These are phyloP conservation scores for Antheraea assamensis DNA, from an alignment of 2,888 invertebrate species.

Conservation along the genomic window DNA sequence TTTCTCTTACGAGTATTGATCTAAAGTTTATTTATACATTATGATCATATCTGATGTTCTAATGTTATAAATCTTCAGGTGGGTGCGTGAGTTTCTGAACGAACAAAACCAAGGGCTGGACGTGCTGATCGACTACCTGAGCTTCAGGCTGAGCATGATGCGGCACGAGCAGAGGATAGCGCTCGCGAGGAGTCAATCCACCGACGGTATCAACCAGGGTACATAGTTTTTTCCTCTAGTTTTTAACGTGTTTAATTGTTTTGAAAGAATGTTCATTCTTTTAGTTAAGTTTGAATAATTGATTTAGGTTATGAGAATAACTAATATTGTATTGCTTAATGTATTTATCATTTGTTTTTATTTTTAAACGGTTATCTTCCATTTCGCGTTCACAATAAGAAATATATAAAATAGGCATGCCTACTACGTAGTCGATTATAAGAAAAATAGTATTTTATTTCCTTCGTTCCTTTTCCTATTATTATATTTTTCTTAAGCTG, in stretches of 20 bases:
- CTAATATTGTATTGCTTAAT: no score
- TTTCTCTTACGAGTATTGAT: no score
- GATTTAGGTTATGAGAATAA: neutral
- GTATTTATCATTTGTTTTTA: no score
- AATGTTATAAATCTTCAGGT: constrained; percentile 81
- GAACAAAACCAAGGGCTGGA: constrained; percentile 98
- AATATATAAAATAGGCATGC: neutral
- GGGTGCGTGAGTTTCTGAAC: constrained; percentile 99
- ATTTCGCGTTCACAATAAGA: neutral
- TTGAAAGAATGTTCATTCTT: neutral
- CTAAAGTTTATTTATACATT: no score
- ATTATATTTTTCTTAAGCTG: neutral
- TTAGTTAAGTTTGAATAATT: neutral
- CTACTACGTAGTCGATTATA: no score
- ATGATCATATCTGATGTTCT: no score
- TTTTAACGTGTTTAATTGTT: neutral
- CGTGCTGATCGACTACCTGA: constrained; percentile 98
- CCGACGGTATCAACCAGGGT: constrained; percentile 87
- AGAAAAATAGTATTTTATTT: neutral
- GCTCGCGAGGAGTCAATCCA: constrained; percentile 88
- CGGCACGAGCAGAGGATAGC: constrained; percentile 92
- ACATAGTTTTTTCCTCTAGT: constrained; percentile 23
- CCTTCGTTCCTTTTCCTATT: no score
- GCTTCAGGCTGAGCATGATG: constrained; percentile 97
- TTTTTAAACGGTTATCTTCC: neutral